Evolutionary conservation across 2,113 vertebrate species (phyloP), one percentile per base, ranked within the genome.

Genomic region (Xiphias gladius): DNA sequence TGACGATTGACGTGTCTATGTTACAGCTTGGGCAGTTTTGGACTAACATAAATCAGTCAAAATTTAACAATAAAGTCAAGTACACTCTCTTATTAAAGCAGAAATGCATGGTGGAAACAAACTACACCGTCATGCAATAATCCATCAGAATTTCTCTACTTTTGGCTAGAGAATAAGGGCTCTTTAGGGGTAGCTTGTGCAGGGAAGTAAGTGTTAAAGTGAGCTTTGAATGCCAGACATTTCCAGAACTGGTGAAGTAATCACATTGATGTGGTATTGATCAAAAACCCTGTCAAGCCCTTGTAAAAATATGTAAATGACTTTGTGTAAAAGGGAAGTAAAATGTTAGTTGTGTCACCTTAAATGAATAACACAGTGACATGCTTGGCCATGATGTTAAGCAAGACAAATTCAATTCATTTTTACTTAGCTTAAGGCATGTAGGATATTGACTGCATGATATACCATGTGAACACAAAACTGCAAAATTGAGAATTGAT

Each of bases 401-500:
- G 58, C 48, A 82, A 80, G 55, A 88, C 30, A 73, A 76, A 87
- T 78, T 88, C 24, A 76, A 82, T 37, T 79, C 19, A 82, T 83
- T 69, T 43, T 43, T 74, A 58, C 75, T 70, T 65, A 48, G 84
- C 89, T 89, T 67, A 64, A 82, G 83, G 87, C 86, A 67, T 62
- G 69, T 22, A 22, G 37, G 76, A 70, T 85, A 93, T 85, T 55
- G 90, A 89, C 64, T 83, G 62, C 37, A 73, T 82, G 68, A 86
- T 85, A 57, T 71, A 82, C 41, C 83, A 89, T 83, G 86, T 92
- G 77, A 84, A 93, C 82, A 82, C 55, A 73, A 83, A 73, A 82
- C 76, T 66, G 74, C 80, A 94, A 89, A n/a, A 90, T 90, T 90
- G 90, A 50, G 76, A 89, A 93, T 90, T 83, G 87, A 93, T 93